These are phyloP conservation scores for Crocodylus rhombifer DNA, from an alignment of 2,797 vertebrate genomes.

Conservation along the genomic window DNA sequence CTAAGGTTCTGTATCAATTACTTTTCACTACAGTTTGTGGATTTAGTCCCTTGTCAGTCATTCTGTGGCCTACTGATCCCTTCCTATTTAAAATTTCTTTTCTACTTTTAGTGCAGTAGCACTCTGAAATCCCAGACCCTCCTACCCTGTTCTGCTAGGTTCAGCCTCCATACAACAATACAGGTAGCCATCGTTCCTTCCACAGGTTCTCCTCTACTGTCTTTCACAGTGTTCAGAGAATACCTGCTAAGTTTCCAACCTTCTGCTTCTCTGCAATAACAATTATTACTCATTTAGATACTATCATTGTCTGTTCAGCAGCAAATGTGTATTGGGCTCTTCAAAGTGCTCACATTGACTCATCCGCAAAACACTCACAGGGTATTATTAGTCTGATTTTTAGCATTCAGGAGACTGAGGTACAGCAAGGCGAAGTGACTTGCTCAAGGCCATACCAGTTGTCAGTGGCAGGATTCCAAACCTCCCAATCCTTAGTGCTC, in stretches of 20 bases:
- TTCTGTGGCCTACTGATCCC: not conserved
- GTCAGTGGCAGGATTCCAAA: not conserved
- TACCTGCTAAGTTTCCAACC: not conserved
- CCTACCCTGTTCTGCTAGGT: not conserved
- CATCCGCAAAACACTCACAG: not conserved
- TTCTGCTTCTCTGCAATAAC: not conserved
- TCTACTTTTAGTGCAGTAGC: not conserved
- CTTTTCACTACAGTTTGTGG: not conserved
- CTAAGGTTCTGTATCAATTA: not conserved
- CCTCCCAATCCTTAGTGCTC: not conserved
- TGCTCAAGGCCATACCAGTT: not conserved
- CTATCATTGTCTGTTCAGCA: not conserved
- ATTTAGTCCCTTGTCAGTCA: accelerated
- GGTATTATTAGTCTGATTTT: not conserved
- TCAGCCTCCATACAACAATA: not conserved
- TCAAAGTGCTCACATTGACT: not conserved
- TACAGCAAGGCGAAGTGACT: accelerated
- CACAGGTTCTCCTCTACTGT: not conserved
- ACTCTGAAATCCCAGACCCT: not conserved
- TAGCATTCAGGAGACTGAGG: constrained; percentile 34
- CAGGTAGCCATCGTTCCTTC: not conserved
- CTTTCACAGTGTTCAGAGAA: not conserved
- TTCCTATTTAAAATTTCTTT: not conserved
- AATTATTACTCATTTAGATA: not conserved
- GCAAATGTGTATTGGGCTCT: not conserved